Percentiles rank a stretch among this genome's conserved stretches.
phyloP scores from a whole-genome alignment of 1,140 invertebrate genomes.

The Anastrepha obliqua region DNA sequence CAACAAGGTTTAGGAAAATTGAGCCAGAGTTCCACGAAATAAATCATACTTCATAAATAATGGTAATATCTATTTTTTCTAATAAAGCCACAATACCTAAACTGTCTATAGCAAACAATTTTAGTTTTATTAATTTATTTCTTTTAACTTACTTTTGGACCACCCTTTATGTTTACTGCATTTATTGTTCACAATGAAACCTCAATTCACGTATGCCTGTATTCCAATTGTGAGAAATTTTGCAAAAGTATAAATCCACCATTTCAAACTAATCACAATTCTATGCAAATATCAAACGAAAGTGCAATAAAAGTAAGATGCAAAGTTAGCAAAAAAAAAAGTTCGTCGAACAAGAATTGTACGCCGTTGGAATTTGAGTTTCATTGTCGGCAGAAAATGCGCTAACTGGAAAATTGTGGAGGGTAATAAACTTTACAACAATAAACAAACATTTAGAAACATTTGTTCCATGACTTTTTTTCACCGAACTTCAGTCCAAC shows the following conservation, averaged over 20 bases:
- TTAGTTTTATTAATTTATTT: too few relatives aligned
- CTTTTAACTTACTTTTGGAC: too few relatives aligned
- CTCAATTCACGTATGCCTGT: too few relatives aligned
- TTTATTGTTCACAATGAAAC: too few relatives aligned
- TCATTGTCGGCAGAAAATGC: constrained; percentile 1
- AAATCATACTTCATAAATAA: too few relatives aligned
- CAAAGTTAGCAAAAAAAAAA: background rate
- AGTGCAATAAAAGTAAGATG: constrained; percentile 19
- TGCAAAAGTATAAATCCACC: background rate
- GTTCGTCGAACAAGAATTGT: constrained; percentile 12
- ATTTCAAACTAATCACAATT: constrained; percentile 25
- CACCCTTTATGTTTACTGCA: too few relatives aligned
- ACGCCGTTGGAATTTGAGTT: constrained; percentile 2
- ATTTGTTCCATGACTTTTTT: background rate
- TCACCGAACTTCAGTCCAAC: background rate
- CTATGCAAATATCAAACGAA: constrained; percentile 45
- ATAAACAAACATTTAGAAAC: constrained; percentile 32
- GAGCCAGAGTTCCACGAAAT: too few relatives aligned
- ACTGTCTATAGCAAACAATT: too few relatives aligned
- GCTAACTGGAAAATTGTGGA: background rate
- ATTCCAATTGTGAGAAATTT: too few relatives aligned
- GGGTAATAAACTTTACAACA: constrained; percentile 34
- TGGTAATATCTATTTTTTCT: too few relatives aligned
- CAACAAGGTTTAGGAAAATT: too few relatives aligned
- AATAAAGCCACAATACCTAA: too few relatives aligned